Evolutionary conservation across 2,888 invertebrate genomes (phyloP).

Genomic region (Laothoe populi): DNA sequence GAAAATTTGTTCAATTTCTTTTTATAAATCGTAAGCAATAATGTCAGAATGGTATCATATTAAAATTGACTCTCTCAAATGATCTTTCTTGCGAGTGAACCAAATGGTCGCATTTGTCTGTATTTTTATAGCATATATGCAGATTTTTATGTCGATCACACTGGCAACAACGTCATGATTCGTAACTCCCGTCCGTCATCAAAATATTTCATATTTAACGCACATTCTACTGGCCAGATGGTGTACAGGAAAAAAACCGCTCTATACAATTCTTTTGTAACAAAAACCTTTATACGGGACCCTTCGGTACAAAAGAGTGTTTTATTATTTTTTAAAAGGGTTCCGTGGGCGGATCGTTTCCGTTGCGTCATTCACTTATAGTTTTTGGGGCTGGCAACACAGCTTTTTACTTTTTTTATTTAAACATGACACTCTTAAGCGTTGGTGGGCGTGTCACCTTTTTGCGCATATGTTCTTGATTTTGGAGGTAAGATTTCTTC

Average conservation of each 20-base stretch:
- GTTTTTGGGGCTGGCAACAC: conserved; percentile 43
- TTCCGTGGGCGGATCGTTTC: conserved; percentile 53
- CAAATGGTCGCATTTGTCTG: too few relatives aligned
- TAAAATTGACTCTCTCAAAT: too few relatives aligned
- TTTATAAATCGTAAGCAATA: too few relatives aligned
- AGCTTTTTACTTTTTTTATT: conserved; percentile 46
- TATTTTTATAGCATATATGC: too few relatives aligned
- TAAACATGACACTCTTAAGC: conserved; percentile 52
- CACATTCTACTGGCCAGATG: conserved; percentile 39
- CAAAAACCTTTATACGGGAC: conserved; percentile 40
- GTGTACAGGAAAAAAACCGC: conserved; percentile 34
- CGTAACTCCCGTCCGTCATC: neutral
- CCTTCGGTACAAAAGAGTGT: conserved; percentile 34
- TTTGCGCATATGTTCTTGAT: conserved; percentile 35
- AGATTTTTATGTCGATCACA: too few relatives aligned
- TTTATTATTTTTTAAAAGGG: conserved; percentile 64
- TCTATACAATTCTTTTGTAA: conserved; percentile 42
- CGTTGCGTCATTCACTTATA: conserved; percentile 45
- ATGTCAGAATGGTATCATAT: too few relatives aligned
- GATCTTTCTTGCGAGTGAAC: too few relatives aligned
- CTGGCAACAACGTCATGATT: too few relatives aligned
- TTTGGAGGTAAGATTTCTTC: conserved; percentile 9
- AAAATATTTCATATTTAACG: conserved; percentile 21
- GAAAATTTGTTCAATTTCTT: too few relatives aligned
- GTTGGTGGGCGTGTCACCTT: conserved; percentile 35